Base-by-base conservation (phyloP, 2,888 invertebrate genomes). In the Rhorus exstirpatorius region DNA sequence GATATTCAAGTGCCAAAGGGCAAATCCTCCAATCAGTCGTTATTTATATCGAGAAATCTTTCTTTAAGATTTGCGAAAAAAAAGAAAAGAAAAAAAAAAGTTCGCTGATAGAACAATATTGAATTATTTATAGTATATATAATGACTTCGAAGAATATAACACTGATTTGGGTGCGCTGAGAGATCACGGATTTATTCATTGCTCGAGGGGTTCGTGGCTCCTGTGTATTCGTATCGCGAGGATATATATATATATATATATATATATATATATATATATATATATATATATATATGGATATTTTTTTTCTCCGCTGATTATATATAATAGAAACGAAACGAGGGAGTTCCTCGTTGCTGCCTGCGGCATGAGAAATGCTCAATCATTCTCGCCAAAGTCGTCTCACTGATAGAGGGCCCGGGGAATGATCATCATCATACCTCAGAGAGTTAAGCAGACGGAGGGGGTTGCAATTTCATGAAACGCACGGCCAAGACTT, bases 291-390 rank as follows among this genome's bases (percentile, higher is more conserved):
- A 12, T 46, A n/a, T n/a, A n/a, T n/a, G n/a, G n/a, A n/a, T n/a
- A n/a, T n/a, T n/a, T n/a, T n/a, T n/a, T n/a, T n/a, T n/a, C 17
- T n/a, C 8, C 21, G 26, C 61, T 51, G 71, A 71, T 53, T 38
- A 53, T 24, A 38, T 41, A 70, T 76, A 76, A 76, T 71, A 65
- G 70, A 67, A 80, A 75, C 24, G 79, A 80, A 77, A 65, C 71
- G 51, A 61, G 63, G 70, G 58, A 26, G 35, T 51, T 68, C 31
- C 46, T 46, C 17, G 19, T 67, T 51, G 53, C 35, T 41, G 38
- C 14, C 41, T 17, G 14, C 10, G 60, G 44, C 17, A 41, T 26
- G 26, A 38, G 49, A 46, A 71, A 76, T 68, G 75, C 65, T 76
- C 76, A 46, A 76, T 81, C 76, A 65, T 49, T 46, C 80, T 49